Evolutionary conservation across 2,888 invertebrate genomes (phyloP).

Genomic region (Nomada goodeniana): DNA sequence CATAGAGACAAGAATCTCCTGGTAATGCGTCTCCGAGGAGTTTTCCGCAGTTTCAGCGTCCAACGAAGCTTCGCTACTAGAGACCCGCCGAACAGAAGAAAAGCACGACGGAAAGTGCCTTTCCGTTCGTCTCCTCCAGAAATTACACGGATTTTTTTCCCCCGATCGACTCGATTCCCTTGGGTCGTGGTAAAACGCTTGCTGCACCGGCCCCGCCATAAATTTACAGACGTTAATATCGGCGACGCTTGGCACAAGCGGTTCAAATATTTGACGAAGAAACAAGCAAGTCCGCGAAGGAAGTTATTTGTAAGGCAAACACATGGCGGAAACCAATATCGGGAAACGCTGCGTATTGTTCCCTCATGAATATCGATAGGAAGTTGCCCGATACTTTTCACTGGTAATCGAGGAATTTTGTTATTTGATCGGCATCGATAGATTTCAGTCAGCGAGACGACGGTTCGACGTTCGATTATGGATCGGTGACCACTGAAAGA

Average conservation of each 20-base stretch:
- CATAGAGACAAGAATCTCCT: constrained; percentile 48
- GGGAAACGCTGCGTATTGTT: constrained; percentile 17
- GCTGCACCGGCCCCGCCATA: neutral
- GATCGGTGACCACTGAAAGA: neutral
- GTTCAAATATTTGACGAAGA: constrained; percentile 40
- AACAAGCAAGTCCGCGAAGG: constrained; percentile 4
- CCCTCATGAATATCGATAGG: constrained; percentile 34
- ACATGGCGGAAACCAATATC: constrained; percentile 31
- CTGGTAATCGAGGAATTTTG: neutral
- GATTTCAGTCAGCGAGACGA: neutral
- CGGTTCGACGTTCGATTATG: neutral
- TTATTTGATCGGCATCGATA: constrained; percentile 18
- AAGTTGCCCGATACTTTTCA: neutral
- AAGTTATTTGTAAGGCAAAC: constrained; percentile 50
- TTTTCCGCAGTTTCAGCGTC: constrained; percentile 10
- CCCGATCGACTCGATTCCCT: neutral
- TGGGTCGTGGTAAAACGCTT: constrained; percentile 9
- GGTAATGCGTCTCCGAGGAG: constrained; percentile 52
- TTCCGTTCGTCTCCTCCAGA: constrained; percentile 18
- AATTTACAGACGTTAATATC: constrained; percentile 21
- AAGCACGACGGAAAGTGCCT: constrained; percentile 32
- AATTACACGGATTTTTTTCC: constrained; percentile 33
- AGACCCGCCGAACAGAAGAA: constrained; percentile 30
- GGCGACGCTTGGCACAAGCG: constrained; percentile 5
- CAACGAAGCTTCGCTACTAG: constrained; percentile 8